Evolutionary conservation across 92 coral and sea anemone species (phyloP).

Genomic region (Paramuricea clavata): DNA sequence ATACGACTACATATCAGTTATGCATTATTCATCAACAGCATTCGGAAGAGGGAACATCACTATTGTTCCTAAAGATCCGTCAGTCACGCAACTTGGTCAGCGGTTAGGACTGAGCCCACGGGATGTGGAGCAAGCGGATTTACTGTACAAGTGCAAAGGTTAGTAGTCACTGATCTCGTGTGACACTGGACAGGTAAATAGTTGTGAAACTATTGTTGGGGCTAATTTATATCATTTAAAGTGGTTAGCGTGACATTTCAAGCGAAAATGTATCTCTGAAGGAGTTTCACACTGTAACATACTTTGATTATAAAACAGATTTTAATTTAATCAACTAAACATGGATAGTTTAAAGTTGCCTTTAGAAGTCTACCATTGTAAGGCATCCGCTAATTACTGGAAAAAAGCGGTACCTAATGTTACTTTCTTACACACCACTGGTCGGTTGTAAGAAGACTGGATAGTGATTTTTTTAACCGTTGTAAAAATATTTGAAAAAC

Average conservation of each 20-base stretch:
- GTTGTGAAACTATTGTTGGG: neutral
- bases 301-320: no score
- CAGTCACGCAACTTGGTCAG: conserved; percentile 53
- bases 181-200: neutral
- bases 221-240: neutral
- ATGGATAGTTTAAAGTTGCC: no score
- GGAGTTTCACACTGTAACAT: no score
- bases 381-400: no score
- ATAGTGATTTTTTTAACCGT: no score
- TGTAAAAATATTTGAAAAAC: no score
- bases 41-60: conserved; percentile 65
- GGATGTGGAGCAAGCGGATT: conserved; percentile 49
- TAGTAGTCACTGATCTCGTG: neutral
- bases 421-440: no score
- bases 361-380: no score
- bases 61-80: conserved; percentile 40
- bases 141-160: conserved; percentile 52
- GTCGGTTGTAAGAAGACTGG: no score
- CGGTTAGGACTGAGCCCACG: conserved; percentile 50
- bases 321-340: no score
- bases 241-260: neutral
- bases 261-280: no score
- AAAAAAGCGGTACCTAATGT: no score
- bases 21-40: conserved; percentile 91
- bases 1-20: conserved; percentile 84